Conservation (phyloP, 2,797 vertebrate genomes). For the Gadopsis bispinosus region DNA sequence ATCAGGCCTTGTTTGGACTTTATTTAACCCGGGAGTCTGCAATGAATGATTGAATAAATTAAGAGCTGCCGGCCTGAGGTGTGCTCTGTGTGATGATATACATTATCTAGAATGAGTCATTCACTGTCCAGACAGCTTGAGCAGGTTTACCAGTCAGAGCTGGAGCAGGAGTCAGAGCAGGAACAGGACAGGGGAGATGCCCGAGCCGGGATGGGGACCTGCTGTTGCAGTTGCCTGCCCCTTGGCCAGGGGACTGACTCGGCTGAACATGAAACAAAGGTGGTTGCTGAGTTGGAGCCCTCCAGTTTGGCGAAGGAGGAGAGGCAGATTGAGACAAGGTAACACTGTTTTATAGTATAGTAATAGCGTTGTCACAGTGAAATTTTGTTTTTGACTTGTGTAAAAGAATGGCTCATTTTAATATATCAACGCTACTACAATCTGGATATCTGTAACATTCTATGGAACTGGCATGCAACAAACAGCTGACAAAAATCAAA, state of each 20-base stretch:
- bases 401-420: constrained; percentile 4
- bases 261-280: constrained; percentile 46
- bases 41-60: constrained; percentile 69
- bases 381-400: constrained; percentile 13
- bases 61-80: constrained; percentile 67
- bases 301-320: constrained; percentile 68
- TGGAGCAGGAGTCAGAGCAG: constrained; percentile 65
- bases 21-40: constrained; percentile 79
- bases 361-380: constrained; percentile 8
- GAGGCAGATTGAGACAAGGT: constrained; percentile 75
- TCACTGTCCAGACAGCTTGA: constrained; percentile 54
- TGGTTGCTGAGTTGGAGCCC: constrained; percentile 48
- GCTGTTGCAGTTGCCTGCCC: constrained; percentile 78
- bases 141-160: constrained; percentile 65
- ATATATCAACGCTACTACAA: background rate
- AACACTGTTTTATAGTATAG: constrained; percentile 47
- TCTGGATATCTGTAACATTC: constrained; percentile 1
- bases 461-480: background rate
- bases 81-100: constrained; percentile 58
- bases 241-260: constrained; percentile 53
- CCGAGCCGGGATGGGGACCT: constrained; percentile 72
- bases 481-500: constrained; percentile 13
- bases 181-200: constrained; percentile 63
- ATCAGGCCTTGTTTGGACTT: constrained; percentile 74
- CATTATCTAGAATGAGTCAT: constrained; percentile 69